Evolutionary conservation across 2,888 invertebrate species (phyloP).

Genomic region (Patella caerulea): DNA sequence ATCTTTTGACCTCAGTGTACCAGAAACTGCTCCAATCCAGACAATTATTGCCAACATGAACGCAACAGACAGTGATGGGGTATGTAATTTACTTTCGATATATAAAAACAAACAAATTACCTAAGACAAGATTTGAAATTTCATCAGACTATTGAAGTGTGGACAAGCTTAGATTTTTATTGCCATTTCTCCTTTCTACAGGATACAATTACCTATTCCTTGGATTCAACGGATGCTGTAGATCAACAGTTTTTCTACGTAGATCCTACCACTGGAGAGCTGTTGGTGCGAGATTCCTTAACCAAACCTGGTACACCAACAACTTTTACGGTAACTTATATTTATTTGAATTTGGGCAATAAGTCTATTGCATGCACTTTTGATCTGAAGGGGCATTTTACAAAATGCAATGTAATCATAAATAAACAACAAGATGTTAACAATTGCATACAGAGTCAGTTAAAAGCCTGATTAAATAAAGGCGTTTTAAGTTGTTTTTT

Average conservation of each 20-base stretch:
- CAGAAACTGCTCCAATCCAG: not conserved
- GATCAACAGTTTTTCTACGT: constrained; percentile 18
- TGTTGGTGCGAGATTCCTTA: constrained; percentile 19
- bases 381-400: too few species aligned
- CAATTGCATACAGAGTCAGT: too few species aligned
- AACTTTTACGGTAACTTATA: constrained; percentile 16
- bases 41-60: not conserved
- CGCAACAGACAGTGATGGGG: not conserved
- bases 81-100: not conserved
- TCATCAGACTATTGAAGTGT: too few species aligned
- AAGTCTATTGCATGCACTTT: too few species aligned
- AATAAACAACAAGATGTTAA: too few species aligned
- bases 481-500: too few species aligned
- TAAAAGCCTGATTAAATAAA: too few species aligned
- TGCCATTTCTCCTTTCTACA: not conserved
- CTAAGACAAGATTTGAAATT: too few species aligned
- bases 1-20: not conserved
- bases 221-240: constrained; percentile 4
- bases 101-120: too few species aligned
- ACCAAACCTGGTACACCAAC: constrained; percentile 17
- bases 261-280: constrained; percentile 16
- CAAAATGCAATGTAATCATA: too few species aligned
- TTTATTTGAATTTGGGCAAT: not conserved
- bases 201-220: constrained; percentile 15
- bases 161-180: too few species aligned